Evolutionary conservation across 2,888 invertebrate genomes (phyloP), one percentile per base, ranked within the genome.

Genomic region (Aphidius colemani): DNA sequence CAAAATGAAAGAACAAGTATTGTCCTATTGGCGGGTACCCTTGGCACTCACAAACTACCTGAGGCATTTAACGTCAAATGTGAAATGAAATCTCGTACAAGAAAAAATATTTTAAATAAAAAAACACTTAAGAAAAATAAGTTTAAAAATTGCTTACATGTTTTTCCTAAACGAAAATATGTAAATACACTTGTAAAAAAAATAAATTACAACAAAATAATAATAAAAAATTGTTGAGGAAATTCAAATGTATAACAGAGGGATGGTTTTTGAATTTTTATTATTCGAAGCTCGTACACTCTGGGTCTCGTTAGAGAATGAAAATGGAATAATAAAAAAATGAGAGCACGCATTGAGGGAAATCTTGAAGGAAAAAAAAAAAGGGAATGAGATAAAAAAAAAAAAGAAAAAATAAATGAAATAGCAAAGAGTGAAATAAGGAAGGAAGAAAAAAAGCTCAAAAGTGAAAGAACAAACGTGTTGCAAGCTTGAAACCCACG

Each of bases 1-100:
- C 75, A 69, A 75, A 71, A 65, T 65, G 68, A 68, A 39, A 76
- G 45, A 30, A 70, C 67, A 76, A 76, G 67, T 78, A 74, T 76
- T 78, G 78, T 74, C 78, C 69, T 45, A 30, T 63, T 62, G 65
- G 66, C 72, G 70, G 70, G 70, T 69, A 66, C 70, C 73, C 69
- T 66, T 65, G 50, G 55, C 70, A 60, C 66, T 64, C 69, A 61
- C 46, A 63, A 72, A 71, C 70, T 72, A 73, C 72, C 71, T 72
- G 73, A 74, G 70, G 70, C 64, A 59, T 60, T 61, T 53, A 51
- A 63, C 49, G 59, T 66, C 61, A 61, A 66, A 64, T 62, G 53
- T 61, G 30, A n/a, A 57, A 43, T 65, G 63, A 53, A 64, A 70
- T 63, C 65, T 66, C 45, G 43, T 8, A 53, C 5, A 49, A 56